These are phyloP conservation scores for Papilio protenor DNA, from an alignment of 2,888 invertebrate species.

Conservation along the genomic window DNA sequence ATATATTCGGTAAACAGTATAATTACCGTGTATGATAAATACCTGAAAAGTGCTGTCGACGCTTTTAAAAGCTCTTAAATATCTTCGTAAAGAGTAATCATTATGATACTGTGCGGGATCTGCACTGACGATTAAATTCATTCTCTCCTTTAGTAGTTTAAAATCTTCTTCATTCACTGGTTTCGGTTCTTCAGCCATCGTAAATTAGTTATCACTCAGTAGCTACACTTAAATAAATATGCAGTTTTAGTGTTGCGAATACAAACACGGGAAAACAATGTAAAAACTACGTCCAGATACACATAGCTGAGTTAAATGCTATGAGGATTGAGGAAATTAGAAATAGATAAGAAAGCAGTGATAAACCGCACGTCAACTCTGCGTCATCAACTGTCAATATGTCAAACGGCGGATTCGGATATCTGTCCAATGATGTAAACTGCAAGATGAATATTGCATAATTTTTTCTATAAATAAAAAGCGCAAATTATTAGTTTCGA, in stretches of 20 bases:
- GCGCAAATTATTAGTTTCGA: background rate
- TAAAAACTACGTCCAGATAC: background rate
- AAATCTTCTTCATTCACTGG: conserved; percentile 86
- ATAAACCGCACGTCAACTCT: conserved; percentile 8
- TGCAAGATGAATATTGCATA: background rate
- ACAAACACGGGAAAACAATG: background rate
- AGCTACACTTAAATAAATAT: background rate
- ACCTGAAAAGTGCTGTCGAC: conserved; percentile 91
- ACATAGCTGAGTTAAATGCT: conserved; percentile 2
- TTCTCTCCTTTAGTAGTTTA: conserved; percentile 87
- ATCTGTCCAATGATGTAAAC: background rate
- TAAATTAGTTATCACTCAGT: conserved; percentile 24
- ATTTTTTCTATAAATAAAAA: background rate
- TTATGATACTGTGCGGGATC: conserved; percentile 90
- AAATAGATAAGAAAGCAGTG: conserved; percentile 3
- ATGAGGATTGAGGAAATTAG: background rate
- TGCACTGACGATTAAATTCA: conserved; percentile 89
- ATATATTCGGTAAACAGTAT: conserved; percentile 24
- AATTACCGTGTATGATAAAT: conserved; percentile 45
- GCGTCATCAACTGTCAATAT: conserved; percentile 2
- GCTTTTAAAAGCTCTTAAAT: conserved; percentile 89
- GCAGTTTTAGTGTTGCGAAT: background rate
- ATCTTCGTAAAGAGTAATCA: conserved; percentile 88
- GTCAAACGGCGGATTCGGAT: background rate
- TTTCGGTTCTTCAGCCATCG: conserved; percentile 75